These are phyloP conservation scores for Euphydryas editha DNA, from an alignment of 2,888 invertebrate genomes.

Conservation along the genomic window DNA sequence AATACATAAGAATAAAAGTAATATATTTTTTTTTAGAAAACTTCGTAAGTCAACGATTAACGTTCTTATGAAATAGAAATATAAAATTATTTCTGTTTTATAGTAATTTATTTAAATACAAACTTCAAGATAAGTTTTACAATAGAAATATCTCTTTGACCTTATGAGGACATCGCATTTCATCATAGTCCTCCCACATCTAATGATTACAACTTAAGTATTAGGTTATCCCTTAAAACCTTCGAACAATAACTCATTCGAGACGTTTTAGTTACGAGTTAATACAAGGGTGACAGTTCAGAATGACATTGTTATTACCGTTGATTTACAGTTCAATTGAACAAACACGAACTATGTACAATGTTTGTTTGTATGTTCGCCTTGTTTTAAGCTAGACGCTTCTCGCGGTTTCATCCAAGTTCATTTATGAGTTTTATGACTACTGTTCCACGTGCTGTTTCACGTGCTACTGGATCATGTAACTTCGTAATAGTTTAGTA, in stretches of 20 bases:
- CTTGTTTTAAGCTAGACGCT: background rate
- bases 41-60: too few relatives aligned
- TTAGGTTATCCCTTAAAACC: constrained; percentile 33
- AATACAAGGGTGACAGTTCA: constrained; percentile 1
- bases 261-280: constrained; percentile 27
- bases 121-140: constrained; percentile 27
- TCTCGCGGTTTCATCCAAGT: too few relatives aligned
- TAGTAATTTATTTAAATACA: background rate
- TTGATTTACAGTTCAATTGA: constrained; percentile 13
- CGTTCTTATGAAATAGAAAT: background rate
- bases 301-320: constrained; percentile 12
- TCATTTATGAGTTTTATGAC: too few relatives aligned
- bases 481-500: too few relatives aligned
- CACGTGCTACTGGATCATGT: too few relatives aligned
- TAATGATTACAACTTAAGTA: constrained; percentile 38
- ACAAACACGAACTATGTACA: background rate
- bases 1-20: too few relatives aligned
- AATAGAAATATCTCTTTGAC: constrained; percentile 42
- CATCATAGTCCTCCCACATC: constrained; percentile 45
- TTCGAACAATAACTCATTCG: constrained; percentile 30
- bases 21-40: too few relatives aligned
- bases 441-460: too few relatives aligned
- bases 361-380: background rate
- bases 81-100: background rate
- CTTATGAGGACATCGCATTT: constrained; percentile 43